Evolutionary conservation across 2,113 vertebrate species (phyloP).

Genomic region (Phodopus roborovskii): DNA sequence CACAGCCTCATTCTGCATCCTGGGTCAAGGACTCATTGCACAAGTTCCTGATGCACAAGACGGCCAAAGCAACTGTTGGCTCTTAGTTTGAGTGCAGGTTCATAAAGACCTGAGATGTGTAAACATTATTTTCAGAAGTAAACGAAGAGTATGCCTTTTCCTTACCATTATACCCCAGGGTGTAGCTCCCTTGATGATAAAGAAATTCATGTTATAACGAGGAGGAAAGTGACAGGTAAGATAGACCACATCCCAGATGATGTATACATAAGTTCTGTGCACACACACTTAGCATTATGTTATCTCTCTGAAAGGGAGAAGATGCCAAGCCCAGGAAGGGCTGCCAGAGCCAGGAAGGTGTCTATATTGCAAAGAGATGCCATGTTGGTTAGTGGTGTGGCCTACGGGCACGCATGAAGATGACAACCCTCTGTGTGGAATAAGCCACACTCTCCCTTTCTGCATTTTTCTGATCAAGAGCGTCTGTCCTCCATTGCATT

Average conservation of each 20-base stretch:
- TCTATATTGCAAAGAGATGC: not conserved
- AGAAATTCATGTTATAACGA: not conserved
- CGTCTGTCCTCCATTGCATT: not conserved
- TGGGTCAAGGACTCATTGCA: not conserved
- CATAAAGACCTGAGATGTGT: not conserved
- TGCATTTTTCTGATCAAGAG: not conserved
- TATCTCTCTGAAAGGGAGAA: not conserved
- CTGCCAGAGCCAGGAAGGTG: rapidly evolving
- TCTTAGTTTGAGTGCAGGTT: not conserved
- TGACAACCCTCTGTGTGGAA: not conserved
- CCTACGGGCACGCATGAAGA: rapidly evolving
- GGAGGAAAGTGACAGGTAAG: not conserved
- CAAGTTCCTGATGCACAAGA: not conserved
- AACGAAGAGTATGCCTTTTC: not conserved
- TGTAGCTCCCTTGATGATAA: not conserved
- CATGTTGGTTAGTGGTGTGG: rapidly evolving
- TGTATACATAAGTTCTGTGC: not conserved
- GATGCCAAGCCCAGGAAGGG: not conserved
- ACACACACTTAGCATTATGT: not conserved
- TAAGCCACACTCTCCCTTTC: not conserved
- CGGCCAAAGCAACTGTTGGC: not conserved
- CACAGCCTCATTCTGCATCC: not conserved
- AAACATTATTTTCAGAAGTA: not conserved
- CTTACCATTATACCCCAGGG: too few relatives aligned
- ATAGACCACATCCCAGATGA: too few relatives aligned